These are phyloP conservation scores for Rhadinocentrus ornatus DNA, from an alignment of 2,797 vertebrate genomes.

Conservation along the genomic window DNA sequence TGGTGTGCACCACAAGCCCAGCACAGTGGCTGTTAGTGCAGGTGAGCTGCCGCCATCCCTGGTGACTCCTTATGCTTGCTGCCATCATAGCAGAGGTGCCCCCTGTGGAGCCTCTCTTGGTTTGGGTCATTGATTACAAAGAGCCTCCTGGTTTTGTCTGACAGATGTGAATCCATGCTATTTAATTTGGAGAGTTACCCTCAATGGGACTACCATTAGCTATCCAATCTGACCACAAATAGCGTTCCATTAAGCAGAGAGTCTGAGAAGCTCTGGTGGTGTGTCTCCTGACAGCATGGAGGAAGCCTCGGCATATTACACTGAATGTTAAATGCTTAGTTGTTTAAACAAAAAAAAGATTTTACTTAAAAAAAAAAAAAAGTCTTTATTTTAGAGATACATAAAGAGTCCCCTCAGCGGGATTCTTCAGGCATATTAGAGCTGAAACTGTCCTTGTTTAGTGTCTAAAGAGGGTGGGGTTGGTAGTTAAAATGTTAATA, in stretches of 20 bases:
- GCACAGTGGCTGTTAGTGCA: constrained; percentile 79
- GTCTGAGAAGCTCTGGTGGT: constrained; percentile 74
- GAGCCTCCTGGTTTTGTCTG: constrained; percentile 89
- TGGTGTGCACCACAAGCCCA: constrained; percentile 55
- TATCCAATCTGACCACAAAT: constrained; percentile 87
- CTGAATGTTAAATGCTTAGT: constrained; percentile 82
- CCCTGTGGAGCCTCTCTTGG: constrained; percentile 81
- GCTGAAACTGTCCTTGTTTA: constrained; percentile 85
- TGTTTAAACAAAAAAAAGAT: constrained; percentile 84
- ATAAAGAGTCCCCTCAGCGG: constrained; percentile 78
- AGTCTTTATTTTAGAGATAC: constrained; percentile 81
- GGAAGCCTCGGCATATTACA: constrained; percentile 67
- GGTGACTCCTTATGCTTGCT: constrained; percentile 81
- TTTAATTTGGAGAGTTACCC: constrained; percentile 89
- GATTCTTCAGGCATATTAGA: constrained; percentile 81
- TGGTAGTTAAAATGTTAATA: constrained; percentile 90
- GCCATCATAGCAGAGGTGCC: constrained; percentile 78
- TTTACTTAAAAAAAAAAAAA: constrained; percentile 82
- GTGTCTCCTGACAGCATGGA: constrained; percentile 76
- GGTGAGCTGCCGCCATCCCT: constrained; percentile 83
- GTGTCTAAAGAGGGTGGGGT: constrained; percentile 86
- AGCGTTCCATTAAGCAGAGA: constrained; percentile 85
- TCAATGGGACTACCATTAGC: constrained; percentile 87
- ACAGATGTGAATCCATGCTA: constrained; percentile 89
- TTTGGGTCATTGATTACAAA: constrained; percentile 90